Base-by-base conservation (phyloP, 2,888 invertebrate species). In the Drosophila neoperkinsi region DNA sequence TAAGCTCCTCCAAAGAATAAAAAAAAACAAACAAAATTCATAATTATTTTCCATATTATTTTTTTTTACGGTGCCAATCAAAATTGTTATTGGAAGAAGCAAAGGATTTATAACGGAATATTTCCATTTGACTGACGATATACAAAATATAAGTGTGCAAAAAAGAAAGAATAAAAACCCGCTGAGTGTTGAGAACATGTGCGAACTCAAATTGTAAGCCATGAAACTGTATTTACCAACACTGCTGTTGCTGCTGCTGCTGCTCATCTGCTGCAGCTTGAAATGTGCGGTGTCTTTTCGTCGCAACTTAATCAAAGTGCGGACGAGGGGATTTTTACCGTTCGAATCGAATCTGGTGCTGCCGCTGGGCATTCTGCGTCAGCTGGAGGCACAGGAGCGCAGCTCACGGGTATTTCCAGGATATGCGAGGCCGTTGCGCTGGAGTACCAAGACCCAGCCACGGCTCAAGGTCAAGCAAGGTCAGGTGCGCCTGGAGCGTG, bases 331-430 rank as follows among this genome's bases (percentile, higher is more conserved):
- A 31, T 88, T 88, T 30, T 53, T 88, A 59, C 90, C 87, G 21
- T 90, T 80, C 30, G 87, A 88, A 53, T 82, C 89, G 62, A 84
- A 88, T 58, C 52, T 88, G 28, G 49, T 88, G 52, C 65, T 88
- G 72, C 87, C 87, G 2, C 25, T 84, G 51, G 77, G 82, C 18
- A 76, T 88, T 9, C 50, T 88, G n/a, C 72, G 74, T 6, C 89
- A 86, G n/a, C 61, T 87, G 36, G 86, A 87, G 62, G 81, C 82
- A 4, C 81, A 84, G 60, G 84, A 90, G 61, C 84, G 87, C 1
- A 64, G 63, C 10, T 74, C 82, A 2, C 71, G 83, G 0, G 41
- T 67, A 1, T 34, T 73, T 9, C 16, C 28, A 13, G 61, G 64
- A 2, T 28, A 51, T 18, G 18, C 25, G 9, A 50, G 21, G 34